Base-by-base conservation (phyloP, 2,797 vertebrate species). In the Acestrorhynchus altus region DNA sequence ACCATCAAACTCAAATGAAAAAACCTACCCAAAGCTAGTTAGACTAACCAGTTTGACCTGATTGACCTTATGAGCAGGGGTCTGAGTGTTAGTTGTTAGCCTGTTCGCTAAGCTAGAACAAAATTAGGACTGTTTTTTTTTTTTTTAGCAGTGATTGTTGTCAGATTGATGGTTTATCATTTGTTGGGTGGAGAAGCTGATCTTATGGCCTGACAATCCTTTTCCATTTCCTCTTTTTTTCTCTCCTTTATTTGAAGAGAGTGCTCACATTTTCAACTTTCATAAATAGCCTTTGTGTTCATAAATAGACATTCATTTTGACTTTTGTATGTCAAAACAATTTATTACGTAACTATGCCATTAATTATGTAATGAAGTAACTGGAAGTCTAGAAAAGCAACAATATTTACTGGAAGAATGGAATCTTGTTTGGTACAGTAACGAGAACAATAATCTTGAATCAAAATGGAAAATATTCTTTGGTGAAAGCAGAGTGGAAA, bases 401-500 rank as follows among this genome's bases (percentile, higher is more conserved):
- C 46, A 74, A 74, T 71, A 26, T 56, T 72, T n/a, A n/a, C n/a
- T n/a, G n/a, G n/a, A 42, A 47, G 7, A 4, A 15, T 46, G 0
- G 12, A 78, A 74, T 74, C 57, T 74, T 66, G 39, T 70, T 67
- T 39, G 12, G 72, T 61, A 72, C 60, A 73, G 46, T 42, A 67
- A 64, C 26, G 39, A 6, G 70, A 15, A 59, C 56, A 59, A 15
- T 28, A 24, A 13, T 8, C 13, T 1, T 18, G 35, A 60, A 51
- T 63, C 54, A 79, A 10, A 66, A 67, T 81, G 51, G 74, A 79
- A 78, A 35, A 54, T 70, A 67, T 76, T 72, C 24, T 28, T 8
- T 72, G 77, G 68, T 67, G 64, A 20, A 68, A 52, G 40, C 73
- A 77, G 54, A 72, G 57, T 83, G 57, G 67, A 80, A 70, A 80